Conservation (phyloP, 2,888 invertebrate species). For the Meganola albula region DNA sequence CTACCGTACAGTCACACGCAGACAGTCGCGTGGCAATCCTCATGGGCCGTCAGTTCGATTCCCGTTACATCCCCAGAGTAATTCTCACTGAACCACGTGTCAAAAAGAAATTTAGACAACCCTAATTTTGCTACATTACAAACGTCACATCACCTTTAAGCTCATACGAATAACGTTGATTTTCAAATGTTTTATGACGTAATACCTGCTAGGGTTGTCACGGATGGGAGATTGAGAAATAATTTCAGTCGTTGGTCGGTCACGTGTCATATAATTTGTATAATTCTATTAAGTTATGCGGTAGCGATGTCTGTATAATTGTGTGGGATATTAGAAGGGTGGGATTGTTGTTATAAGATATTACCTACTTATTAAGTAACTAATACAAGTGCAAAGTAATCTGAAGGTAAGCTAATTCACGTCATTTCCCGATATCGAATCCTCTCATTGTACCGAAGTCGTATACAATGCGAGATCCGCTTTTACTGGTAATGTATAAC, state of each 20-base stretch:
- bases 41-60: constrained; percentile 28
- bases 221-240: constrained; percentile 4
- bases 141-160: not conserved
- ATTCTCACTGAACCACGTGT: constrained; percentile 29
- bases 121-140: not conserved
- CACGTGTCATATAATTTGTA: constrained; percentile 28
- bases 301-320: constrained; percentile 11
- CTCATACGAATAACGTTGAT: rapidly evolving
- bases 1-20: constrained; percentile 16
- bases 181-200: not conserved
- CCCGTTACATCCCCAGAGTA: constrained; percentile 27
- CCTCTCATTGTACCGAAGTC: too few relatives aligned
- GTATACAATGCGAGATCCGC: too few relatives aligned
- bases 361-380: not conserved
- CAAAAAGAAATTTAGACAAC: not conserved
- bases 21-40: constrained; percentile 28
- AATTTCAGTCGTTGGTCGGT: constrained; percentile 24
- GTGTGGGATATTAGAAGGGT: constrained; percentile 5
- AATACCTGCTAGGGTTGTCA: not conserved
- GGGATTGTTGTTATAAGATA: constrained; percentile 1
- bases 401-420: not conserved
- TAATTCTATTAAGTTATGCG: constrained; percentile 27
- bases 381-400: not conserved
- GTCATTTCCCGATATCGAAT: too few relatives aligned
- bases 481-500: too few relatives aligned